Base-by-base conservation (phyloP, 2,113 vertebrate genomes). In the Nibea coibor region DNA sequence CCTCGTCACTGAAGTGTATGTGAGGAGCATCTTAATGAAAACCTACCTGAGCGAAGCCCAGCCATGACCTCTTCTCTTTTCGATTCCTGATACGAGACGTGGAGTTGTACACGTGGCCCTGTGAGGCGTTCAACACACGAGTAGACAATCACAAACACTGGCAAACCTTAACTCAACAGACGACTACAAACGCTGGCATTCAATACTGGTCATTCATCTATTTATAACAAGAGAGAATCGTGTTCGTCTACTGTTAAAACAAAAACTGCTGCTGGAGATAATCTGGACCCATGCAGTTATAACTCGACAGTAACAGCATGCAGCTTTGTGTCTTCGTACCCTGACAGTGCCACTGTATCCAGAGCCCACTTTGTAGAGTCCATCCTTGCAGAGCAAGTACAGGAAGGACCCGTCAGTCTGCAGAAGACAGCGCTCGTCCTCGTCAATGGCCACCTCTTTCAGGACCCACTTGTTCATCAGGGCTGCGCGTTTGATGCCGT, bases 31-130 rank as follows among this genome's bases (percentile, higher is more conserved):
- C 12, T 28, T 6, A 31, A 79, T 39, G 11, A 56, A 47, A 43
- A 79, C 75, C 43, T 96, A 99, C 98, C 97, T 99, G 98, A 95
- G 97, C 98, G 85, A 98, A 99, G 65, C 98, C 98, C 93, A 99
- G 94, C 98, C 98, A 99, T 82, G 97, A 98, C 43, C 97, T 97
- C 88, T 97, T 99, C 89, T 99, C 98, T 92, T 96, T 98, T 88
- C 97, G 96, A 91, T 98, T 99, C 94, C 97, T 96, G 93, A 98
- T 97, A 69, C 98, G 97, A 67, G 97, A 99, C 42, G 98, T 99
- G 87, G 97, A 99, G 94, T 98, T 99, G 88, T 99, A 99, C 92
- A 99, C 97, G 77, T 99, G 98, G 56, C 98, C 98, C 98, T 99
- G 93, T 9, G 94, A 43, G 94, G 80, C 42, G 89, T 56, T 20